A percentile compares a stretch with the other conserved stretches of the same genome.
Conservation (phyloP, 2,113 vertebrate genomes). For the Mus pahari region DNA sequence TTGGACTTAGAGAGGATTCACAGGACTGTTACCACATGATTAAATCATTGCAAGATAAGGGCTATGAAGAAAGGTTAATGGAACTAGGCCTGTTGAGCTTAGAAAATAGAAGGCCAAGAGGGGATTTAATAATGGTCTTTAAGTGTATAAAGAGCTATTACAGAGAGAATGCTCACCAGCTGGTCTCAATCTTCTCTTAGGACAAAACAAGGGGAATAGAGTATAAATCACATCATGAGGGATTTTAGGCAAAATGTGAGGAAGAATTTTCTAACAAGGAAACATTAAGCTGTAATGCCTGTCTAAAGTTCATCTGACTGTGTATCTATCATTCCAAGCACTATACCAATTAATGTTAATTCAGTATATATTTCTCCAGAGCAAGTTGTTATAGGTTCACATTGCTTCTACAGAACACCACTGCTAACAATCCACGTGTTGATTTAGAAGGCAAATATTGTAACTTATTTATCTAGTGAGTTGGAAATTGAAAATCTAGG, state of each 20-base stretch:
- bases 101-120: constrained; percentile 65
- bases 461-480: neutral
- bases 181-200: constrained; percentile 70
- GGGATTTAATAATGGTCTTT: constrained; percentile 72
- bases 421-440: neutral
- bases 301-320: neutral
- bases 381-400: neutral
- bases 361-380: neutral
- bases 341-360: neutral
- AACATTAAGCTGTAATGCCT: neutral
- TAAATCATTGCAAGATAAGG: constrained; percentile 66
- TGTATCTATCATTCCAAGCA: constrained; percentile 22
- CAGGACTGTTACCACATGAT: constrained; percentile 56
- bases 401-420: neutral
- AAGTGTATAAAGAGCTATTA: constrained; percentile 70
- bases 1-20: constrained; percentile 30
- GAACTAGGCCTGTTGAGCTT: constrained; percentile 57
- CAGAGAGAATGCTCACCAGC: constrained; percentile 68
- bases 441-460: neutral
- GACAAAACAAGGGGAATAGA: constrained; percentile 63
- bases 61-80: constrained; percentile 71
- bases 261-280: constrained; percentile 44
- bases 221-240: constrained; percentile 50
- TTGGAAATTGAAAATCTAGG: constrained; percentile 40
- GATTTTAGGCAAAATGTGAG: constrained; percentile 63